A percentile compares a stretch with the other conserved stretches of the same genome.
Evolutionary conservation across 2,888 invertebrate genomes (phyloP).

Genomic region (Drosophila nr. perissopoda): DNA sequence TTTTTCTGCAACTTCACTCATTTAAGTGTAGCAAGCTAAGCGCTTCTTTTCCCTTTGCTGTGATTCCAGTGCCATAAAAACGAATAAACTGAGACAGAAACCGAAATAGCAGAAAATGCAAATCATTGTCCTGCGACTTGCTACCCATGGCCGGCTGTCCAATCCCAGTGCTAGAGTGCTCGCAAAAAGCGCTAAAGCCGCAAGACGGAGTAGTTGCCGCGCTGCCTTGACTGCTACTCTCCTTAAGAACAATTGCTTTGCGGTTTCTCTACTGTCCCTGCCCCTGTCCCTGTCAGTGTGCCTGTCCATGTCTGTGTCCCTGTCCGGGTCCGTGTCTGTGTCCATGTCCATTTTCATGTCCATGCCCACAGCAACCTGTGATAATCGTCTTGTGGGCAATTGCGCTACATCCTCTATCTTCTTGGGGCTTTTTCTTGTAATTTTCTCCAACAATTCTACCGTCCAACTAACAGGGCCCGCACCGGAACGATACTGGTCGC

Average conservation of each 20-base stretch:
- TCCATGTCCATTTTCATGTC: slow-evolving; percentile 24
- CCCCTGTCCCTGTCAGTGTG: neutral
- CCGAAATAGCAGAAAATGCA: slow-evolving; percentile 71
- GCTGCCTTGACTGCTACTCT: slow-evolving; percentile 25
- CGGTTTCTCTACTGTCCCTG: slow-evolving; percentile 34
- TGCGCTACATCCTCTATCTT: slow-evolving; percentile 19
- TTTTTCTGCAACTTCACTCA: slow-evolving; percentile 28
- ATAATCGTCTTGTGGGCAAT: slow-evolving; percentile 77
- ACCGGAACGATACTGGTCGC: slow-evolving; percentile 14
- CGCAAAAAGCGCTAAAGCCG: slow-evolving; percentile 26
- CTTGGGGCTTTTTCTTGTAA: slow-evolving; percentile 34
- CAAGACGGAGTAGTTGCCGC: slow-evolving; percentile 26
- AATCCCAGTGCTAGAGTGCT: slow-evolving; percentile 9
- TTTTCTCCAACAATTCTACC: slow-evolving; percentile 44
- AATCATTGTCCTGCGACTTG: slow-evolving; percentile 70
- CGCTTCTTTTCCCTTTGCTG: slow-evolving; percentile 46
- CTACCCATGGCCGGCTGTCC: slow-evolving; percentile 12
- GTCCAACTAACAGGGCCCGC: neutral
- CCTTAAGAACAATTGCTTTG: slow-evolving; percentile 61
- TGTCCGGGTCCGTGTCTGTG: slow-evolving; percentile 10
- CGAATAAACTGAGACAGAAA: slow-evolving; percentile 59
- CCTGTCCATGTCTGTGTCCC: neutral
- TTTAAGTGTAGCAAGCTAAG: slow-evolving; percentile 39
- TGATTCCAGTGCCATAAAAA: slow-evolving; percentile 68
- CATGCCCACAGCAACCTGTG: slow-evolving; percentile 67